Evolutionary conservation across 2,888 invertebrate genomes (phyloP).

Genomic region (Ferrisia virgata): DNA sequence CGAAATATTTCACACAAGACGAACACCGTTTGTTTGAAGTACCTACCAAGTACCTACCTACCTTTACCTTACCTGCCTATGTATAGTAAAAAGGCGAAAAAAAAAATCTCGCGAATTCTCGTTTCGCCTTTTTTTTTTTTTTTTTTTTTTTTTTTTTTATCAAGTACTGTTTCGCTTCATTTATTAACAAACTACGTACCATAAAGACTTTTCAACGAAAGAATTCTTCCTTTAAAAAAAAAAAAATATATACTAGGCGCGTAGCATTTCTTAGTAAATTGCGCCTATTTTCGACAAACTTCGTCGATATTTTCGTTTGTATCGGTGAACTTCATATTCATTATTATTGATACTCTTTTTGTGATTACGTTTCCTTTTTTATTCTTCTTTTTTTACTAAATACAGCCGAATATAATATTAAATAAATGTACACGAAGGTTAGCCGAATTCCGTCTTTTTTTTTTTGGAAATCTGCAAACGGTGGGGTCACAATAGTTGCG

Average conservation of each 20-base stretch:
- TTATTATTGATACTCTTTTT: background rate
- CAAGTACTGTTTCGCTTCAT: background rate
- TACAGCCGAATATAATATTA: background rate
- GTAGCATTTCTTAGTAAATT: background rate
- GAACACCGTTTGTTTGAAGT: background rate
- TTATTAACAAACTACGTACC: slow-evolving; percentile 15
- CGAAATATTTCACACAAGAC: background rate
- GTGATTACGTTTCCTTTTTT: background rate
- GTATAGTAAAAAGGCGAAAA: background rate
- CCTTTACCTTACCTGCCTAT: too few species aligned
- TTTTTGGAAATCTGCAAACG: too few species aligned
- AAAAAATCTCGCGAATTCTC: background rate
- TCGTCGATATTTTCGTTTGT: background rate
- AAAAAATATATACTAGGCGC: too few species aligned
- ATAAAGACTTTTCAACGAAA: background rate
- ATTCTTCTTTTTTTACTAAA: too few species aligned
- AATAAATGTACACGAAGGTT: too few species aligned
- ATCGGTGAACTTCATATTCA: background rate
- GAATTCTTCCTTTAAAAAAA: background rate
- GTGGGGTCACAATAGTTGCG: too few species aligned
- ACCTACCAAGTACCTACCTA: background rate
- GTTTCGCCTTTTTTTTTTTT: too few species aligned
- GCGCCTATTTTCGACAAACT: background rate
- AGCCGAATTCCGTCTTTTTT: too few species aligned
- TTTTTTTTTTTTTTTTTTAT: too few species aligned